Base-by-base conservation (phyloP, 1,140 invertebrate species). In the Pristionchus pacificus region DNA sequence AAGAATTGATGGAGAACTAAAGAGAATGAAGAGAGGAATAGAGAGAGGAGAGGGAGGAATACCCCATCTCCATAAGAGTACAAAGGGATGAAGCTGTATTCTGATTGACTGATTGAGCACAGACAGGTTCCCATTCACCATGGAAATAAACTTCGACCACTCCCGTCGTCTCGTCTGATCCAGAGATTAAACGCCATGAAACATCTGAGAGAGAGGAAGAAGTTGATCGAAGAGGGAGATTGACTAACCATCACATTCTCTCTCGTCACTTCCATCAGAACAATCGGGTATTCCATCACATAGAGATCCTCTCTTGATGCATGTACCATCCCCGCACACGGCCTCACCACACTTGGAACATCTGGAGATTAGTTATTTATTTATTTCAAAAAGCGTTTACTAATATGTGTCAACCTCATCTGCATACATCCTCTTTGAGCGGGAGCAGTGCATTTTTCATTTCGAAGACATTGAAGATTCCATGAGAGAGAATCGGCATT, bases 241-340 rank as follows among this genome's bases (percentile, higher is more conserved):
- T 19, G 66, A 59, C 13, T 49, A 31, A 49, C 59, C 67, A 19
- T 13, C 28, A 32, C 71, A 73, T 19, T 73, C 57, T 10, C 29
- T 25, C 29, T 73, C 71, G 49, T 73, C 71, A 1, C 55, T 49
- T 15, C 66, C 61, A 6, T 72, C 69, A 29, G 64, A 15, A 60
- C 71, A 73, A 32, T 73, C 71, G 0, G n/a, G 2, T 0, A 13
- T 28, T 49, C 61, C 58, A 49, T 73, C 32, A 27, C 71, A 73
- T 19, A 73, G 30, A 27, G 67, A 60, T n/a, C 15, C 10, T 2
- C 25, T 32, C n/a, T n/a, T 29, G n/a, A 73, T 62, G 25, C 71
- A 73, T 10, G 19, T 29, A 28, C 71, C 71, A 68, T 73, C 71
- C 15, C 19, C n/a, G 57, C 71, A 73, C 13, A 60, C 60, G 6